Conservation (phyloP, 1,140 invertebrate species). For the Zaprionus vittiger region DNA sequence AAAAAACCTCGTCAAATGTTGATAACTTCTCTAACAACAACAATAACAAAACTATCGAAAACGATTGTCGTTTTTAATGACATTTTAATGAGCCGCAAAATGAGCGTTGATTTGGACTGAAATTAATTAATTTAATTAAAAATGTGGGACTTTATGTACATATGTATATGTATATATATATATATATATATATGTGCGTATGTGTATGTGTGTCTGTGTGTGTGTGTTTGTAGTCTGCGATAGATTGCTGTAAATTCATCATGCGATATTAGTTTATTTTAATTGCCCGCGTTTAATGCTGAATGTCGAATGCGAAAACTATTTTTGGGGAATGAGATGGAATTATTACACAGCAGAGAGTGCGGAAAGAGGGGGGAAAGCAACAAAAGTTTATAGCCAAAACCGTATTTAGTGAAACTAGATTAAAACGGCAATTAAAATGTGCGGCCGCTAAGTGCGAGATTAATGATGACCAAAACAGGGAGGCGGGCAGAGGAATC, state of each 20-base stretch:
- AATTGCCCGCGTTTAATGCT: conserved; percentile 33
- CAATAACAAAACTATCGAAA: conserved; percentile 22
- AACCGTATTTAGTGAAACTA: conserved; percentile 39
- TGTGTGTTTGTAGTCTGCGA: neutral
- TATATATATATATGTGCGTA: neutral
- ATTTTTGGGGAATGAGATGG: conserved; percentile 34
- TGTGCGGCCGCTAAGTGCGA: conserved; percentile 12
- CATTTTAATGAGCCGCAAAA: conserved; percentile 76
- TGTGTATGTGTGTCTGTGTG: neutral
- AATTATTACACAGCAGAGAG: conserved; percentile 24
- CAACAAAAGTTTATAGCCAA: conserved; percentile 22
- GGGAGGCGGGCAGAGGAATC: neutral
- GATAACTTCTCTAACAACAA: neutral
- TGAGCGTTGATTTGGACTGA: conserved; percentile 60
- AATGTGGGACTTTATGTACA: conserved; percentile 14
- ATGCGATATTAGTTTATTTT: conserved; percentile 57
- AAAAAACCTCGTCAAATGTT: neutral
- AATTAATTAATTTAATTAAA: conserved; percentile 69
- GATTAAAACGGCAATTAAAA: conserved; percentile 41
- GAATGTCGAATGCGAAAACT: conserved; percentile 36
- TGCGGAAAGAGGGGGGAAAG: no score
- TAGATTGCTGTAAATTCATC: conserved; percentile 42
- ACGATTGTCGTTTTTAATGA: conserved; percentile 65
- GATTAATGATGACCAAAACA: conserved; percentile 41
- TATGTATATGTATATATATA: neutral